Conservation (phyloP, 2,888 invertebrate species). For the Melanotus villosus region DNA sequence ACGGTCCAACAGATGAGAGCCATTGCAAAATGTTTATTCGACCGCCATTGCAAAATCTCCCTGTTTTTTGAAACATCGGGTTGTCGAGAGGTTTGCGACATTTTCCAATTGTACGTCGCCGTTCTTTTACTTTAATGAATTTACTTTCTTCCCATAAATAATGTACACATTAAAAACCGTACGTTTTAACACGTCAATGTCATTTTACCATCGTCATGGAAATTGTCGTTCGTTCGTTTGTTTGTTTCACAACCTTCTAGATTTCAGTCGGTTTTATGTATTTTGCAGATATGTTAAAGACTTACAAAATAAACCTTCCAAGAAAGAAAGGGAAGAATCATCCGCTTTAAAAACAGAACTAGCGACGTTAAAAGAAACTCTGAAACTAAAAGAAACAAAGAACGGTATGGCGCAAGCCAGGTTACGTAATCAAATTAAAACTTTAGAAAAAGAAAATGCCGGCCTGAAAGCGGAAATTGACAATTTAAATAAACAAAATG, state of each 20-base stretch:
- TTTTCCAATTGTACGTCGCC: too few species aligned
- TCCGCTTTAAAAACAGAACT: constrained; percentile 77
- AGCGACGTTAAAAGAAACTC: constrained; percentile 76
- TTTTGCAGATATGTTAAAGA: constrained; percentile 78
- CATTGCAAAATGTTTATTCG: constrained; percentile 13
- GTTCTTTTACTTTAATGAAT: too few species aligned
- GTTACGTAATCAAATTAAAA: constrained; percentile 81
- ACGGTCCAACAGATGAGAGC: constrained; percentile 22
- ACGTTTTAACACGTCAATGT: too few species aligned
- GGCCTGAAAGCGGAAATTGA: constrained; percentile 77
- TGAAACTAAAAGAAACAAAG: constrained; percentile 81
- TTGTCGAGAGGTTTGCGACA: too few species aligned
- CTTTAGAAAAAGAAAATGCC: constrained; percentile 79
- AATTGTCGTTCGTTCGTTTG: too few species aligned
- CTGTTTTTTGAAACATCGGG: too few species aligned
- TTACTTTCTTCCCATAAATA: too few species aligned
- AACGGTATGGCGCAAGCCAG: constrained; percentile 81
- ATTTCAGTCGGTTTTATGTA: too few species aligned
- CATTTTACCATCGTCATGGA: too few species aligned
- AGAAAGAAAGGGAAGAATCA: constrained; percentile 81
- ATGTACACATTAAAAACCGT: too few species aligned
- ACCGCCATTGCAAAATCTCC: constrained; percentile 10
- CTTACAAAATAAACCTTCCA: constrained; percentile 76
- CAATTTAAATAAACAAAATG: constrained; percentile 77
- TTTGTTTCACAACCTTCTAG: too few species aligned